These are phyloP conservation scores for Alcedo quadribrachys DNA, from an alignment of 2,797 vertebrate genomes.

Conservation along the genomic window DNA sequence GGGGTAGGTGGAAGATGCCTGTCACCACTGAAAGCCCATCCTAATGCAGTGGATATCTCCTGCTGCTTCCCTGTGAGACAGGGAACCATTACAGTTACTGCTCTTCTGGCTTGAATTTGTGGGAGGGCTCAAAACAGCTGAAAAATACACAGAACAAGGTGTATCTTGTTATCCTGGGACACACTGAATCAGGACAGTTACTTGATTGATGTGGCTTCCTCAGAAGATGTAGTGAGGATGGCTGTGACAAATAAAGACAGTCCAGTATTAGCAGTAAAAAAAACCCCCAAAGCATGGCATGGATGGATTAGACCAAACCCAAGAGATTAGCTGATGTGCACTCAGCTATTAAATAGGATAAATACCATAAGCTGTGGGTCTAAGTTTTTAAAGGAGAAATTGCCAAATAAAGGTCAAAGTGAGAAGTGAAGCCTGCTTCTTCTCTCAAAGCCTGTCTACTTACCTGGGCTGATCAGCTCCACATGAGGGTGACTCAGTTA, in stretches of 20 bases:
- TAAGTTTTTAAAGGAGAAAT: neutral
- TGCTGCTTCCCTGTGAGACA: neutral
- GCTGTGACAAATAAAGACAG: constrained; percentile 2
- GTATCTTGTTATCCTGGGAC: neutral
- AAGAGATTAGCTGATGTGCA: neutral
- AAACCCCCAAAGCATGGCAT: neutral
- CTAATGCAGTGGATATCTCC: neutral
- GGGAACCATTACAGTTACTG: neutral
- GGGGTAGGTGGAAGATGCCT: neutral
- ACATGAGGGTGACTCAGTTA: neutral
- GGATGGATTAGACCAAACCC: neutral
- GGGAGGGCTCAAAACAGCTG: neutral
- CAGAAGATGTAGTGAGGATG: neutral
- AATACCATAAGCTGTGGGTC: neutral
- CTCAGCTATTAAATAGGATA: neutral
- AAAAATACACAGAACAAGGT: neutral
- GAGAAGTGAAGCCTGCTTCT: neutral
- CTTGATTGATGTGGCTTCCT: constrained; percentile 7
- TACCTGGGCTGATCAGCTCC: constrained; percentile 34
- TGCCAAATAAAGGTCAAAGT: constrained; percentile 20
- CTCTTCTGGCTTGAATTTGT: neutral
- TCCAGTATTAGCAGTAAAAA: neutral
- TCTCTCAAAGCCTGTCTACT: neutral
- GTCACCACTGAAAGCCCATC: neutral
- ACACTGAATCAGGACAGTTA: neutral